Base-by-base conservation (phyloP, 2,113 vertebrate genomes). In the Proteles cristata region DNA sequence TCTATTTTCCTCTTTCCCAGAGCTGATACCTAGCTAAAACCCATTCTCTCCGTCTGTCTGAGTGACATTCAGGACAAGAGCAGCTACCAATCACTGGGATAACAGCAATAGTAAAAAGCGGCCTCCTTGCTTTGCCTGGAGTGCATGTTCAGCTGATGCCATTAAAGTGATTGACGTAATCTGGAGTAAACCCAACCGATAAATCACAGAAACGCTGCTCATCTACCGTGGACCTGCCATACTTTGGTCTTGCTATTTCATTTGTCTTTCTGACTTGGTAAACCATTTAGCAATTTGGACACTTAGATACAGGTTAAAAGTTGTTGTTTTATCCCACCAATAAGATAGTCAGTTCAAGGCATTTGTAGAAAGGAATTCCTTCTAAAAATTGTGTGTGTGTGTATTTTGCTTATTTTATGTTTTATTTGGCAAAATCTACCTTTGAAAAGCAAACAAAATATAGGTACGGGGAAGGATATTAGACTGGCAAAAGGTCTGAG, bases 201-300 rank as follows among this genome's bases (percentile, higher is more conserved):
- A 84, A 83, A 53, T 23, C 63, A 39, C 0, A 0, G 7, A 80
- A n/a, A 35, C 1, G 31, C 66, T 39, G 35, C 15, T 53, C 74
- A 8, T 65, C 50, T 69, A 21, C 79, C 25, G 1, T 19, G 0
- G 45, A n/a, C 43, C 25, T 31, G 21, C 25, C 39, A 7, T 11
- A 19, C 31, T 89, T 84, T 14, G 4, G 15, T 73, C 45, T 93
- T 65, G 19, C 19, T 53, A 11, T 73, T 90, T 76, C 77, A 90
- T 79, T 95, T 88, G 19, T 95, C 48, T 97, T 98, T 95, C 43
- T 68, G 35, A 53, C 23, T 91, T 35, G 95, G 17, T 87, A 90
- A 96, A 68, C 33, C 45, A 28, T 33, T 88, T 43, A 83, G 68
- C n/a, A 58, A 81, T 92, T 61, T 35, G 48, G 63, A 80, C 81